Evolutionary conservation across 2,113 vertebrate genomes (phyloP).

Genomic region (Perca fluviatilis): DNA sequence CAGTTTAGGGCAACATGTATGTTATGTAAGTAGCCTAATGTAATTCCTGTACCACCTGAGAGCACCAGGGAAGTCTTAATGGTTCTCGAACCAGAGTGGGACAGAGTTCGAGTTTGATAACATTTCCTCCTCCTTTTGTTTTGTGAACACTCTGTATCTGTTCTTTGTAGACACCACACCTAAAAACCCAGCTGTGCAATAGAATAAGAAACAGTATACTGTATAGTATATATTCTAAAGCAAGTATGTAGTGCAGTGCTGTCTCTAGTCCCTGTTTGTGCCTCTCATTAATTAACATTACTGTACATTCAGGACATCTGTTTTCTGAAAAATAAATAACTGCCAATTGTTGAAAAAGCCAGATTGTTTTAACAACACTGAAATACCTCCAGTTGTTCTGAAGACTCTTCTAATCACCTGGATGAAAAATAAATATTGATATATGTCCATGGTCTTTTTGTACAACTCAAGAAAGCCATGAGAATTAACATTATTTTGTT

Average conservation of each 20-base stretch:
- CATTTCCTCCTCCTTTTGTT: conserved; percentile 5
- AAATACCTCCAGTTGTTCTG: background rate
- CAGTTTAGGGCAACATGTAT: background rate
- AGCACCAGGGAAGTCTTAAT: background rate
- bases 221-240: background rate
- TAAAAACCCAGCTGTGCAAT: conserved; percentile 7
- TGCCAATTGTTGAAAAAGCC: background rate
- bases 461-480: too few relatives aligned
- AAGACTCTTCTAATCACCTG: background rate
- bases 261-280: background rate
- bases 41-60: background rate
- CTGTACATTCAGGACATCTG: background rate
- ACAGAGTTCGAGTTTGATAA: conserved; percentile 5
- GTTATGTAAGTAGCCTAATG: background rate
- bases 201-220: background rate
- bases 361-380: background rate
- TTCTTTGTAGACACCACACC: background rate
- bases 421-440: background rate
- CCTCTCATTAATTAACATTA: background rate
- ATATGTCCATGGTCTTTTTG: too few relatives aligned
- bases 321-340: background rate
- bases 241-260: background rate
- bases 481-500: too few relatives aligned
- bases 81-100: background rate
- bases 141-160: background rate